Evolutionary conservation across 2,888 invertebrate species (phyloP), one percentile per base, ranked within the genome.

Genomic region (Zaprionus obscuricornis): DNA sequence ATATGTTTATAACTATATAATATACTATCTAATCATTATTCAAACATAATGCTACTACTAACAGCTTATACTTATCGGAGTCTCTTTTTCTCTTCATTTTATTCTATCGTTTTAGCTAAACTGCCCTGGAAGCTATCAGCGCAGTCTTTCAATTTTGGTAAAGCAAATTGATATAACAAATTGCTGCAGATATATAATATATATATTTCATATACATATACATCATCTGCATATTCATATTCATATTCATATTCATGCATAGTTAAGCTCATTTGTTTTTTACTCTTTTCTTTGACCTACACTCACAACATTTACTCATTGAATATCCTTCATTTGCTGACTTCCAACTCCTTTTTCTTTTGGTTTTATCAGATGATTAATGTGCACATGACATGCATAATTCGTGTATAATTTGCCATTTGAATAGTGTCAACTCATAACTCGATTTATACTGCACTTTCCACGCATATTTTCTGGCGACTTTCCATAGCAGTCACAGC

Each of bases 61-160:
- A 57, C 16, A 59, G 62, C 58, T 62, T 72, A 33, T 51, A 75
- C 56, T 76, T 55, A 70, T 50, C 47, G 45, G 42, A 60, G 29
- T 51, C 56, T 24, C 37, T 50, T 29, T 58, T 24, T 65, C 27
- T 67, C 47, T 66, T 54, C 47, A 60, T 60, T 72, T 65, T 57
- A 74, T 66, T 68, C 37, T 88, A 55, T 87, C 74, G 67, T 88
- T 88, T 66, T 85, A 88, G 88, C 74, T 88, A 65, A 73, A 88
- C 70, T 79, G 78, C 76, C 69, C 87, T 67, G 68, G 74, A 52
- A 62, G 58, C 50, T 74, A 64, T 66, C 76, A 74, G 72, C 78
- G 76, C 60, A 83, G 74, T 74, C 70, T 72, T 54, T 74, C 67
- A 20, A 64, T 63, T 49, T 66, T 65, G 82, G 85, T 81, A 81